Evolutionary conservation across 2,113 vertebrate species (phyloP).

Genomic region (Condylura cristata): DNA sequence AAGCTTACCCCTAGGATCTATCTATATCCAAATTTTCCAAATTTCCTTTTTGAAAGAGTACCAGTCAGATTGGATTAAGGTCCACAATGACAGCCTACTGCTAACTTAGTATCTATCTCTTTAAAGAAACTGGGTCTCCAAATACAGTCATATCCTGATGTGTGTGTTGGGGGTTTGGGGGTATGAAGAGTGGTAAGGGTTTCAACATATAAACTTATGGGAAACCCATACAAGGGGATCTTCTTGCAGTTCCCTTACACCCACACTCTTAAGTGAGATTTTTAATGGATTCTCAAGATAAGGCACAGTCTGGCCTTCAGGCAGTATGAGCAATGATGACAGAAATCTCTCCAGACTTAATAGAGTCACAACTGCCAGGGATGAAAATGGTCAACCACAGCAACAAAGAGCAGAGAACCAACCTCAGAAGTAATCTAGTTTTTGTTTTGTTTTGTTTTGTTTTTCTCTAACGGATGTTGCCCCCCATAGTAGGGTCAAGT

Average conservation of each 20-base stretch:
- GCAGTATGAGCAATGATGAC: not conserved
- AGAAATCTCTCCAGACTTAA: not conserved
- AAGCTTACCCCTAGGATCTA: accelerated
- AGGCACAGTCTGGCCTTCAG: not conserved
- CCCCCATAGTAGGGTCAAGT: not conserved
- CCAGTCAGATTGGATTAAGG: not conserved
- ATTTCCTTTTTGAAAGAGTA: not conserved
- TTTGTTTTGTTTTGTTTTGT: no score
- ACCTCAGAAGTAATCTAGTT: not conserved
- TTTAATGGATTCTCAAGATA: not conserved
- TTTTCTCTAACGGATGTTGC: not conserved
- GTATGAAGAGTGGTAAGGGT: not conserved
- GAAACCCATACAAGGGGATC: not conserved
- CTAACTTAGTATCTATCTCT: not conserved
- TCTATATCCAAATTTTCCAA: not conserved
- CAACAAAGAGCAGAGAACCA: not conserved
- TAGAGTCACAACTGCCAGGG: not conserved
- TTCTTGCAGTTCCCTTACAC: not conserved
- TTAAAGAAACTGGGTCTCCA: not conserved
- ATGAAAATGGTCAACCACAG: not conserved
- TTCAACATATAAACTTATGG: not conserved
- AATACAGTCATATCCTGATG: not conserved
- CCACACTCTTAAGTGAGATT: not conserved
- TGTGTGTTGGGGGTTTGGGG: not conserved
- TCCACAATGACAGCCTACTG: not conserved